Conservation (phyloP, 1,140 invertebrate genomes). For the Drosophila burlai region DNA sequence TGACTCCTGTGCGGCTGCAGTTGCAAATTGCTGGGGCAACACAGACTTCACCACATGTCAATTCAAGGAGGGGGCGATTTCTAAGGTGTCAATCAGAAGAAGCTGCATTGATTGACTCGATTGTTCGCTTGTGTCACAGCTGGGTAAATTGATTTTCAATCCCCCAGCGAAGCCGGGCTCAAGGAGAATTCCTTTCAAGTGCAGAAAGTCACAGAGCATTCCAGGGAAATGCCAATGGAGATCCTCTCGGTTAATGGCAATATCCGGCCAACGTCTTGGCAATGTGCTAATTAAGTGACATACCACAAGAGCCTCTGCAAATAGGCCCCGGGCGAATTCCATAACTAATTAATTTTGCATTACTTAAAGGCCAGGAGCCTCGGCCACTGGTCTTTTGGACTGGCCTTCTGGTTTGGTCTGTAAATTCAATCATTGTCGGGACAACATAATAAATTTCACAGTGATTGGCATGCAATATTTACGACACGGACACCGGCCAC, state of each 20-base stretch:
- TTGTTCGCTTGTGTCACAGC: conserved; percentile 33
- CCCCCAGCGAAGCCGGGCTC: not conserved
- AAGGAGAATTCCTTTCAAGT: conserved; percentile 17
- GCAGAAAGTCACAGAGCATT: not conserved
- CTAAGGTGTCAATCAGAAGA: conserved; percentile 51
- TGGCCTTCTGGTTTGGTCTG: conserved; percentile 1
- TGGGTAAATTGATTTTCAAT: conserved; percentile 42
- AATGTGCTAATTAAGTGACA: conserved; percentile 47
- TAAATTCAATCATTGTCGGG: conserved; percentile 45
- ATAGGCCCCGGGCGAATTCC: conserved; percentile 30
- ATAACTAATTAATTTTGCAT: conserved; percentile 63
- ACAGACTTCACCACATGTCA: conserved; percentile 31
- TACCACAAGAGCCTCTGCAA: conserved; percentile 13
- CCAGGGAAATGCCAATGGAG: not conserved
- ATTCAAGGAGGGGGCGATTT: conserved; percentile 15
- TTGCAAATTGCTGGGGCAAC: conserved; percentile 58
- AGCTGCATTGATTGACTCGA: conserved; percentile 53
- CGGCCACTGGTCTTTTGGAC: not conserved
- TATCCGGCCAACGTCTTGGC: conserved; percentile 14
- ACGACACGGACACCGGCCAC: conserved; percentile 6
- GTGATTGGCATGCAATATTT: conserved; percentile 42
- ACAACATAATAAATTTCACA: conserved; percentile 36
- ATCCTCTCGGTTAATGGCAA: conserved; percentile 8
- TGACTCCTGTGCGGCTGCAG: conserved; percentile 36
- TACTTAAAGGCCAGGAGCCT: conserved; percentile 20